A percentile compares a stretch with the other conserved stretches of the same genome.
Evolutionary conservation across 2,888 invertebrate genomes (phyloP).

Genomic region (Acrobasis suavella): DNA sequence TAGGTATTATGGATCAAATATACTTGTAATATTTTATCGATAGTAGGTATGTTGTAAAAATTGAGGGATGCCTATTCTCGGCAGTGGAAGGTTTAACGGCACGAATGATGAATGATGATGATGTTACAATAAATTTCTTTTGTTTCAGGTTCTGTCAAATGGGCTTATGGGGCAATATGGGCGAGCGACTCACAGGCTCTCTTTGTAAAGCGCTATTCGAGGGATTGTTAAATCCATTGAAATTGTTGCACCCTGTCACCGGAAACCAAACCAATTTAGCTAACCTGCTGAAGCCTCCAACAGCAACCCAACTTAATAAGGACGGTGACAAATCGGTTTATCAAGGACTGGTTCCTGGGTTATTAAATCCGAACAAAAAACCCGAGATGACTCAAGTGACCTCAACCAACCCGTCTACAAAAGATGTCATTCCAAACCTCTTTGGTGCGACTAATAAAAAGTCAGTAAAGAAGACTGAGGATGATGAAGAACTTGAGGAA

Average conservation of each 20-base stretch:
- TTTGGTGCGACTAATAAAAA: neutral
- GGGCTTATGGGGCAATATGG: conserved; percentile 86
- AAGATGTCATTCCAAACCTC: neutral
- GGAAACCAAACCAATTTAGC: conserved; percentile 22
- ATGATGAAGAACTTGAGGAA: neutral
- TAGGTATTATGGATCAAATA: no score
- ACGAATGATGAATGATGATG: no score
- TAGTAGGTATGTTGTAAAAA: no score
- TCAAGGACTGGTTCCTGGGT: neutral
- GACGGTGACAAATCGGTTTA: neutral
- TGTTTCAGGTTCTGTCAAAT: conserved; percentile 84
- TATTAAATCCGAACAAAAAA: conserved; percentile 2
- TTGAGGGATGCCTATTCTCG: no score
- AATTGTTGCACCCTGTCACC: conserved; percentile 31
- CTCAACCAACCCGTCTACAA: neutral
- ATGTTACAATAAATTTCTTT: neutral
- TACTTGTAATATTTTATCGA: no score
- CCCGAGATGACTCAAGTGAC: neutral
- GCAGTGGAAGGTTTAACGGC: no score
- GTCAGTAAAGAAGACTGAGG: neutral
- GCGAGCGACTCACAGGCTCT: conserved; percentile 79
- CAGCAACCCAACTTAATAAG: conserved; percentile 2
- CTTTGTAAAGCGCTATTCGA: conserved; percentile 75
- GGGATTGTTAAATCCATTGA: conserved; percentile 53
- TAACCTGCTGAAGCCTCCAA: conserved; percentile 22